phyloP scores from a whole-genome alignment of 2,113 vertebrate species.

The Callipepla squamata region DNA sequence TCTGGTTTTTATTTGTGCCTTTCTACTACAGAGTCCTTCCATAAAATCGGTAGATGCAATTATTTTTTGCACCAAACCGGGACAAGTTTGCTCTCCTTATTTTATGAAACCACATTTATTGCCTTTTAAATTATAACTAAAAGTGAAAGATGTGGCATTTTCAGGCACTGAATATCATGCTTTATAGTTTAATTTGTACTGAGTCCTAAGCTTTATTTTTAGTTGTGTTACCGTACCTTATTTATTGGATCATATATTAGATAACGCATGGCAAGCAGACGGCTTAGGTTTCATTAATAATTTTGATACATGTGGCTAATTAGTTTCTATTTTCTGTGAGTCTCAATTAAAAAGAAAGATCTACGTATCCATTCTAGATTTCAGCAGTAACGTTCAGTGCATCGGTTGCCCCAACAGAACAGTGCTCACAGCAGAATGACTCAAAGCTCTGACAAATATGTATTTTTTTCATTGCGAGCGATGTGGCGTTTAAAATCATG shows the following conservation, averaged over 20 bases:
- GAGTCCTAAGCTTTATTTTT: slow-evolving; percentile 46
- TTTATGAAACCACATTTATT: slow-evolving; percentile 43
- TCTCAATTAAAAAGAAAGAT: slow-evolving; percentile 31
- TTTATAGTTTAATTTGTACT: slow-evolving; percentile 77
- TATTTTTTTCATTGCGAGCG: neutral
- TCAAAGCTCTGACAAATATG: neutral
- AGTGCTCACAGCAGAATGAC: neutral
- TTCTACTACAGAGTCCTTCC: neutral
- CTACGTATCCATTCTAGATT: slow-evolving; percentile 39
- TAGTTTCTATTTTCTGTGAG: slow-evolving; percentile 65
- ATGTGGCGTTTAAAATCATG: neutral
- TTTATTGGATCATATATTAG: slow-evolving; percentile 74
- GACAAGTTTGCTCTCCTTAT: neutral
- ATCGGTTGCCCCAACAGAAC: neutral
- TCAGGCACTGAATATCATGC: slow-evolving; percentile 12
- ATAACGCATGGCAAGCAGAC: slow-evolving; percentile 49
- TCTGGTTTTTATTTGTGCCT: neutral
- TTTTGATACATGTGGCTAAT: slow-evolving; percentile 76
- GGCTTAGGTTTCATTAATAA: slow-evolving; percentile 68
- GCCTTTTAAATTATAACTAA: slow-evolving; percentile 25
- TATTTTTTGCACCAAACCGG: slow-evolving; percentile 7
- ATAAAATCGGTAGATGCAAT: slow-evolving; percentile 14
- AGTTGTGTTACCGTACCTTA: slow-evolving; percentile 52
- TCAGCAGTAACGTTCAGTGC: neutral
- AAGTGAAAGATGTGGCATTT: slow-evolving; percentile 41